Percentiles rank a stretch among this genome's conserved stretches.
phyloP scores from a whole-genome alignment of 2,797 vertebrate species.

The Pangasius macronema region DNA sequence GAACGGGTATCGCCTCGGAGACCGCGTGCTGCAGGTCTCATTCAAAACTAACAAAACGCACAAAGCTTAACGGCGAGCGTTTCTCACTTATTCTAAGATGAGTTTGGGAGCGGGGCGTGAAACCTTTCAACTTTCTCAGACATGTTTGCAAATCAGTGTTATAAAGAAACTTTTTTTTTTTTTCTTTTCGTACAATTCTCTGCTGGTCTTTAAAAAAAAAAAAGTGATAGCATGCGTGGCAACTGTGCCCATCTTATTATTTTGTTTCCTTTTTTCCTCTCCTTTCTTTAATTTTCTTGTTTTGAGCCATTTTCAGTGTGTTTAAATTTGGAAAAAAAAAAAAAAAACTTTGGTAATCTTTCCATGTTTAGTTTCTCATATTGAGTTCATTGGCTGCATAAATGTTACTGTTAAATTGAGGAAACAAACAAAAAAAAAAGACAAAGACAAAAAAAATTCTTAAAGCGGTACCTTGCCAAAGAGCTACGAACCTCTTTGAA shows the following conservation, averaged over 20 bases:
- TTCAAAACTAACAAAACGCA: slow-evolving; percentile 99
- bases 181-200: slow-evolving; percentile 66
- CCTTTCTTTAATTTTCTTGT: slow-evolving; percentile 71
- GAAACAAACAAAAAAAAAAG: slow-evolving; percentile 75
- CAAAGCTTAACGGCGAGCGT: slow-evolving; percentile 84
- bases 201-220: slow-evolving; percentile 86
- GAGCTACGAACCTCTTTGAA: slow-evolving; percentile 99
- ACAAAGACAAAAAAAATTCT: slow-evolving; percentile 86
- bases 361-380: slow-evolving; percentile 74
- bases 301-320: slow-evolving; percentile 31
- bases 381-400: slow-evolving; percentile 68
- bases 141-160: slow-evolving; percentile 94
- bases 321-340: neutral
- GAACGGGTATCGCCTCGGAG: slow-evolving; percentile 96
- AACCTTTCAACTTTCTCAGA: slow-evolving; percentile 82
- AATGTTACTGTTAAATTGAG: slow-evolving; percentile 85
- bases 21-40: slow-evolving; percentile 98
- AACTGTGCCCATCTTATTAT: slow-evolving; percentile 49
- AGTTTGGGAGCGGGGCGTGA: neutral
- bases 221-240: slow-evolving; percentile 11
- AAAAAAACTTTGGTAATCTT: neutral
- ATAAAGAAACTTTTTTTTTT: slow-evolving; percentile 77
- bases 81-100: neutral
- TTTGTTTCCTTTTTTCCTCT: slow-evolving; percentile 73
- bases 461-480: slow-evolving; percentile 99